These are phyloP conservation scores for Plebejus anna DNA, from an alignment of 2,888 invertebrate species.

Conservation along the genomic window DNA sequence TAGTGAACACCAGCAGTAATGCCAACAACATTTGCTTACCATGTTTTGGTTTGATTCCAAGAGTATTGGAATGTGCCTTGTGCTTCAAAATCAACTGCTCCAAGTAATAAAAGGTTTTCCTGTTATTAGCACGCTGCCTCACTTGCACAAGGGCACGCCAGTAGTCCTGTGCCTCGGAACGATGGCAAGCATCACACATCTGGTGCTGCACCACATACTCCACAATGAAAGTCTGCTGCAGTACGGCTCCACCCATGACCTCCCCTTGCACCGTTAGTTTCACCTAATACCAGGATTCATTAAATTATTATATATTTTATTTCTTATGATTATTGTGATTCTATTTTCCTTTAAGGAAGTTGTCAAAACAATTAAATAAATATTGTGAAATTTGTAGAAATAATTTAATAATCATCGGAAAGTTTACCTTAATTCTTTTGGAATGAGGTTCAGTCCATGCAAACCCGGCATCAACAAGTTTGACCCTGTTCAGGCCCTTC, in stretches of 20 bases:
- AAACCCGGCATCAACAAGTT: constrained; percentile 97
- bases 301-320: too few relatives aligned
- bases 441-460: constrained; percentile 99
- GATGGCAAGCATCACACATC: constrained; percentile 98
- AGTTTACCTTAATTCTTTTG: constrained; percentile 92
- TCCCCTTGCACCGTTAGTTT: constrained; percentile 97
- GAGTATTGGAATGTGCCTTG: constrained; percentile 92
- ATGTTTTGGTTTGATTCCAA: constrained; percentile 92
- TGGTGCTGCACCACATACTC: constrained; percentile 95
- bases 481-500: constrained; percentile 92
- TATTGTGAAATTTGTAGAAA: neutral
- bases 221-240: constrained; percentile 97
- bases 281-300: constrained; percentile 66
- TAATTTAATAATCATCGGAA: neutral
- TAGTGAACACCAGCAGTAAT: neutral
- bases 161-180: constrained; percentile 97
- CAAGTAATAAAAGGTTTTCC: constrained; percentile 98
- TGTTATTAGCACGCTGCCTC: constrained; percentile 92
- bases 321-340: too few relatives aligned
- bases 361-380: neutral
- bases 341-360: neutral
- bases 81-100: constrained; percentile 98
- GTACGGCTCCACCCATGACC: constrained; percentile 92
- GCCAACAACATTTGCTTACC: constrained; percentile 67
- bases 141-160: constrained; percentile 97